Percentiles rank a stretch among this genome's conserved stretches.
Evolutionary conservation across 2,888 invertebrate species (phyloP).

Genomic region (Bombyx huttoni): DNA sequence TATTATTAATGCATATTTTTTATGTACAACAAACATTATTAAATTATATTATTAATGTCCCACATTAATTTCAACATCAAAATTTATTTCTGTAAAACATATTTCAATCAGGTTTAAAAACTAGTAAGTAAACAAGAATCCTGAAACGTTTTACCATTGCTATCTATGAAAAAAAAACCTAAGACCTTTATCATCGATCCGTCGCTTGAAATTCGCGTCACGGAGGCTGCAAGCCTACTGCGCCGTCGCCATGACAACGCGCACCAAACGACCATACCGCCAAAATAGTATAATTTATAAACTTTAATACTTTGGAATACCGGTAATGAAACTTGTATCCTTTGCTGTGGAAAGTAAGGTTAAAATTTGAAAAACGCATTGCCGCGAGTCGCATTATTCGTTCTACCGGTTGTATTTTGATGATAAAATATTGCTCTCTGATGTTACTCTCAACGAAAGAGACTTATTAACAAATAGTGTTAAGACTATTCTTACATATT

Average conservation of each 20-base stretch:
- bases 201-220: conserved; percentile 57
- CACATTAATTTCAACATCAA: no score
- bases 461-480: neutral
- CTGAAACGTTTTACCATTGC: neutral
- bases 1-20: no score
- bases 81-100: no score
- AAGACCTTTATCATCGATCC: conserved; percentile 33
- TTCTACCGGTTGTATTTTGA: neutral
- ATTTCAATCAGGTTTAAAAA: no score
- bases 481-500: neutral
- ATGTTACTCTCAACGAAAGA: neutral
- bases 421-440: neutral
- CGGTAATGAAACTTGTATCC: neutral
- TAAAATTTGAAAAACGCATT: neutral
- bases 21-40: no score
- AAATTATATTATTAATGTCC: no score
- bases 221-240: conserved; percentile 53
- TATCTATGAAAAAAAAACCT: neutral
- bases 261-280: conserved; percentile 7
- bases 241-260: conserved; percentile 54
- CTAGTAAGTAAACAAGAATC: neutral
- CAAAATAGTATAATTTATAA: neutral
- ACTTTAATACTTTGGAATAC: neutral
- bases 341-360: neutral
- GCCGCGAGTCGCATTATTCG: neutral